phyloP scores from a whole-genome alignment of 2,888 invertebrate species.

The Glyphotaelius pellucidus region DNA sequence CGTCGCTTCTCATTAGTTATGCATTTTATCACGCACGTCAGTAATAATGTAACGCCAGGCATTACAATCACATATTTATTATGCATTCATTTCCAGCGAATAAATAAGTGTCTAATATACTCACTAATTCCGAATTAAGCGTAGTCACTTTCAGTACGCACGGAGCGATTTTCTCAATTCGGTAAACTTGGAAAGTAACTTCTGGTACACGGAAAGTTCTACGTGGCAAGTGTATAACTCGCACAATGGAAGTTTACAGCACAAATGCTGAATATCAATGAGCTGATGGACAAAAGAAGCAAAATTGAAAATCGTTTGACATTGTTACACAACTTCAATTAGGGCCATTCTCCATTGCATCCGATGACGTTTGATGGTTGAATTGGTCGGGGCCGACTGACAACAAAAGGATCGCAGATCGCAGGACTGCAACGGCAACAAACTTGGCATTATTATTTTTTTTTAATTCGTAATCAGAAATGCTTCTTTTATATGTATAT shows the following conservation, averaged over 20 bases:
- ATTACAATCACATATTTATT: neutral
- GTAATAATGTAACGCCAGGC: neutral
- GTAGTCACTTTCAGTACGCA: neutral
- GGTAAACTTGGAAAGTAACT: slow-evolving; percentile 11
- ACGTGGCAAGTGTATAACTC: neutral
- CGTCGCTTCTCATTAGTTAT: neutral
- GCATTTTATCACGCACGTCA: slow-evolving; percentile 26
- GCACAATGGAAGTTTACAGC: neutral
- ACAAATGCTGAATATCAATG: slow-evolving; percentile 25
- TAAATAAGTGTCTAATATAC: neutral
- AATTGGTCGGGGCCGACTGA: slow-evolving; percentile 20
- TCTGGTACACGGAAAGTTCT: slow-evolving; percentile 9
- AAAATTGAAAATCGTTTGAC: slow-evolving; percentile 18
- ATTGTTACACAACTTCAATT: slow-evolving; percentile 26
- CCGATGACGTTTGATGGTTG: slow-evolving; percentile 31
- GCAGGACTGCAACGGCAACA: slow-evolving; percentile 31
- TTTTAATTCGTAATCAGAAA: neutral
- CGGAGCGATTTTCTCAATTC: neutral
- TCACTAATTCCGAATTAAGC: neutral
- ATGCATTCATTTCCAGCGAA: neutral
- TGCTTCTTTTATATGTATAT: neutral
- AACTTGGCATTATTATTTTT: neutral
- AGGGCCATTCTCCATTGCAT: slow-evolving; percentile 31
- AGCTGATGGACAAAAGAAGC: neutral
- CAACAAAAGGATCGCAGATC: slow-evolving; percentile 16